Evolutionary conservation across 2,888 invertebrate genomes (phyloP), one percentile per base, ranked within the genome.

Genomic region (Dastarcus helophoroides): DNA sequence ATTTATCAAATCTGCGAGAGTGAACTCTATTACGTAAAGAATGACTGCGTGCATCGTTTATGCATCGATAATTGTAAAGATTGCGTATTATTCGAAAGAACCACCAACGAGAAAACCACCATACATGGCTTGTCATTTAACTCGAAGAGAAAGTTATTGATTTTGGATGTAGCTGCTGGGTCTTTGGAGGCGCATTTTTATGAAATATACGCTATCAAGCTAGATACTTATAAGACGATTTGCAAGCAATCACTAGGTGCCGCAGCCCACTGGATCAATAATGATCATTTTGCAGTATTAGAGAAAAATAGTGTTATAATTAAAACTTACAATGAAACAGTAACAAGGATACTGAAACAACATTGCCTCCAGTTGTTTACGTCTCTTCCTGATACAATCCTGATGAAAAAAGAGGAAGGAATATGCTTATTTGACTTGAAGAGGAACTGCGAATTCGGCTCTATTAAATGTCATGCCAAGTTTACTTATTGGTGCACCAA

Each of bases 321-420:
- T 63, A 94, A 93, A 59, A 64, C 93, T 50, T 89, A 90, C 60
- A 94, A 94, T 61, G 93, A 94, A 57, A 80, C 90, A 1, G 82
- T 82, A 0, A 88, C 89, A 57, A 89, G 88, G 60, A 79, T 89
- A 11, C 78, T 84, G 38, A 78, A 79, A 14, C 63, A 73, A 36
- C 72, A 80, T 9, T 89, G 89, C 53, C 91, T 93, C 52, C 93
- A 94, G 60, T 90, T 95, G 31, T 93, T 90, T 67, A 93, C 90
- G 58, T 93, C 93, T 3, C 93, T 93, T 7, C 91, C 91, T 3
- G 93, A 94, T 11, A 85, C 89, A 79, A 62, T 94, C 26, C 63
- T 95, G 15, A 66, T 94, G 21, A 70, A 86, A 7, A 90, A 91
- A 0, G 93, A 94, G 34, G 75, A 73, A 35, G 77, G 95, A 0